A percentile compares a stretch with the other conserved stretches of the same genome.
Conservation (phyloP, 1,140 invertebrate genomes). For the Rhopalosiphum maidis region DNA sequence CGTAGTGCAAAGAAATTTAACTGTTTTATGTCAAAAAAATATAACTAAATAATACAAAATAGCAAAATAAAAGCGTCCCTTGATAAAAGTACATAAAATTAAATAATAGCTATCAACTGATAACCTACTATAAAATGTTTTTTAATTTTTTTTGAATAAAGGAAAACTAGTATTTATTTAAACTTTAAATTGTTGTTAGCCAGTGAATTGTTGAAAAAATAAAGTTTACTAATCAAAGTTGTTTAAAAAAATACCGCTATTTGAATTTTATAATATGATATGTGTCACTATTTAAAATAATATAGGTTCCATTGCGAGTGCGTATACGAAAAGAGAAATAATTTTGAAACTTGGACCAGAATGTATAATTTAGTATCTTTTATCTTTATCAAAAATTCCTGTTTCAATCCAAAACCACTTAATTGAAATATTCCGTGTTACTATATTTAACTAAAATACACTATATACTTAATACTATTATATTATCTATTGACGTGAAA, state of each 20-base stretch:
- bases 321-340: not conserved
- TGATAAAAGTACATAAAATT: not conserved
- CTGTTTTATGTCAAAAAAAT: not conserved
- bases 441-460: not conserved
- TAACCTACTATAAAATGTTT: not conserved
- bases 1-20: not conserved
- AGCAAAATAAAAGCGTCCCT: not conserved
- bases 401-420: not conserved
- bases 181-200: not conserved
- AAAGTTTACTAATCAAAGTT: not conserved
- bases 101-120: not conserved
- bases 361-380: not conserved
- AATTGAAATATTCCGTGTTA: not conserved
- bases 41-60: not conserved
- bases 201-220: not conserved
- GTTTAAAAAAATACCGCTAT: not conserved
- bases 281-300: not conserved
- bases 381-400: not conserved
- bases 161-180: too few species aligned
- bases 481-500: not conserved
- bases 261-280: not conserved
- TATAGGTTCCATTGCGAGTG: not conserved
- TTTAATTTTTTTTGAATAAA: not conserved
- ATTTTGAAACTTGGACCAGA: not conserved
- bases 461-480: not conserved